These are phyloP conservation scores for Phycodurus eques DNA, from an alignment of 2,113 vertebrate genomes.

Conservation along the genomic window DNA sequence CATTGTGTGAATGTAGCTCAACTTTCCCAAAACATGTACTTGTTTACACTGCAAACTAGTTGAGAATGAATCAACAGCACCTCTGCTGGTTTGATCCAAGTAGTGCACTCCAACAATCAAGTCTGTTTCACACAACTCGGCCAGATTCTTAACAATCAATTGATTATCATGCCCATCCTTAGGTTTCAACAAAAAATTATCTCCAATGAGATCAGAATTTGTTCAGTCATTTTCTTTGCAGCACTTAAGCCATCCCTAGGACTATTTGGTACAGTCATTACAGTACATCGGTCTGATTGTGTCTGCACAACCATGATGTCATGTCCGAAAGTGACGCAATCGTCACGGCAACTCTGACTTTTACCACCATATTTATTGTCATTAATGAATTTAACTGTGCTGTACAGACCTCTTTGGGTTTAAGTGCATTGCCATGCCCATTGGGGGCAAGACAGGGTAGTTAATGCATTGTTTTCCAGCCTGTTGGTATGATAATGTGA, in stretches of 20 bases:
- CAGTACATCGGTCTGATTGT: slow-evolving; percentile 23
- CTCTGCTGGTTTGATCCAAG: too few relatives aligned
- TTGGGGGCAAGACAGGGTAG: slow-evolving; percentile 60
- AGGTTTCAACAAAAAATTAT: slow-evolving; percentile 16
- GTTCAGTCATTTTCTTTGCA: slow-evolving; percentile 39
- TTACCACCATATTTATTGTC: slow-evolving; percentile 28
- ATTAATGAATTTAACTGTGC: slow-evolving; percentile 35
- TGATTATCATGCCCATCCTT: background rate
- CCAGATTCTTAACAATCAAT: background rate
- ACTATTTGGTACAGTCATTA: slow-evolving; percentile 44
- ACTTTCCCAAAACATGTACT: too few relatives aligned
- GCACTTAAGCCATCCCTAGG: slow-evolving; percentile 65
- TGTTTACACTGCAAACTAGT: too few relatives aligned
- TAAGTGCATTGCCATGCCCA: slow-evolving; percentile 44
- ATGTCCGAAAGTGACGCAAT: slow-evolving; percentile 39
- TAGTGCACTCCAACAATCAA: too few relatives aligned
- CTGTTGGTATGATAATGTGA: slow-evolving; percentile 55
- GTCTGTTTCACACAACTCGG: too few relatives aligned
- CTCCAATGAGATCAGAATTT: slow-evolving; percentile 46
- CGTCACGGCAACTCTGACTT: slow-evolving; percentile 60
- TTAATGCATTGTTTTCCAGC: slow-evolving; percentile 48
- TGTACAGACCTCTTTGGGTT: slow-evolving; percentile 46
- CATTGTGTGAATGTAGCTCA: too few relatives aligned
- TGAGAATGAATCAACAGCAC: too few relatives aligned
- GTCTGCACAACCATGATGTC: slow-evolving; percentile 44